Percentiles rank a stretch among this genome's conserved stretches.
phyloP scores from a whole-genome alignment of 1,140 invertebrate genomes.

The Drosophila bocqueti region DNA sequence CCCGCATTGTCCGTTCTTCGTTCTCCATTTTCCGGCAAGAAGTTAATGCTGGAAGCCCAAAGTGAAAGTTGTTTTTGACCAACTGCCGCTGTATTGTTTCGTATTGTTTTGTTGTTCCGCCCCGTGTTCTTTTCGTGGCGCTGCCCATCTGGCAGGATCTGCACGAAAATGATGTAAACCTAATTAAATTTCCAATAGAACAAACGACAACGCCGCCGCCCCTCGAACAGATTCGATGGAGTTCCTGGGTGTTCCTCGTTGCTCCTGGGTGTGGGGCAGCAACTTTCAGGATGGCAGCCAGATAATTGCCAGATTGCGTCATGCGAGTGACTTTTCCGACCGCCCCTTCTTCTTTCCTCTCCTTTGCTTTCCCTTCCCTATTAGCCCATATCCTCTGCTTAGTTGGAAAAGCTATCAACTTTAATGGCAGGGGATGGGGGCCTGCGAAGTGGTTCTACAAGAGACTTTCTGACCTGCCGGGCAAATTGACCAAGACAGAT shows the following conservation, averaged over 20 bases:
- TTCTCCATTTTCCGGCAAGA: conserved; percentile 9
- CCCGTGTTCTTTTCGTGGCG: conserved; percentile 24
- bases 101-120: conserved; percentile 4
- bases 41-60: conserved; percentile 12
- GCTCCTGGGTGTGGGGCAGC: conserved; percentile 4
- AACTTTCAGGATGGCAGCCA: conserved; percentile 64
- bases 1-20: not conserved
- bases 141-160: conserved; percentile 72
- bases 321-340: conserved; percentile 62
- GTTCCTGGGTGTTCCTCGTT: conserved; percentile 6
- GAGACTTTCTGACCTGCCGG: conserved; percentile 31
- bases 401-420: conserved; percentile 46
- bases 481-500: conserved; percentile 47
- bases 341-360: conserved; percentile 13
- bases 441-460: conserved; percentile 20
- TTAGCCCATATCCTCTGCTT: conserved; percentile 14
- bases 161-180: conserved; percentile 79
- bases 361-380: conserved; percentile 32
- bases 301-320: conserved; percentile 80
- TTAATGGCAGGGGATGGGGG: conserved; percentile 25
- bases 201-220: conserved; percentile 12
- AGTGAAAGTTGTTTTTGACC: conserved; percentile 69
- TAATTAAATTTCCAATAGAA: conserved; percentile 83
- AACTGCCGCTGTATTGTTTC: conserved; percentile 46
- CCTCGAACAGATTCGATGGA: conserved; percentile 32